phyloP scores from a whole-genome alignment of 2,797 vertebrate genomes.

The Potorous gilbertii region DNA sequence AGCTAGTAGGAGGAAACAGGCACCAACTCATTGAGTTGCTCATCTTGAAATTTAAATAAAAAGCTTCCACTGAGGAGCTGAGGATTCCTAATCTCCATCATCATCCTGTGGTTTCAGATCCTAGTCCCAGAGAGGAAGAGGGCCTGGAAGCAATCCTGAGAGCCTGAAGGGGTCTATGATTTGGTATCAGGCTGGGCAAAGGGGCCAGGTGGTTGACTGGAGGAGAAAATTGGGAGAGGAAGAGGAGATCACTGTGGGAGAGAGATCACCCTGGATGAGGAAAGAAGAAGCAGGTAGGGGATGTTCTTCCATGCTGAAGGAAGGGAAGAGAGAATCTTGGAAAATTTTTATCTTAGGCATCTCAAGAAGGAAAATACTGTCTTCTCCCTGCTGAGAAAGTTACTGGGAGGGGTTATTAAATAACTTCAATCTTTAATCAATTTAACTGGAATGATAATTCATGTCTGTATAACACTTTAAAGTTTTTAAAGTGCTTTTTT shows the following conservation, averaged over 20 bases:
- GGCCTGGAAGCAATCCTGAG: too few species aligned
- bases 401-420: too few species aligned
- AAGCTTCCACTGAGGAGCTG: neutral
- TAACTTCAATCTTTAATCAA: too few species aligned
- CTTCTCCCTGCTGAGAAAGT: too few species aligned
- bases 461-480: too few species aligned
- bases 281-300: neutral
- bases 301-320: neutral
- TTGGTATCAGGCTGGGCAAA: too few species aligned
- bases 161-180: too few species aligned
- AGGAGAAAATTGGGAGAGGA: neutral
- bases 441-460: too few species aligned
- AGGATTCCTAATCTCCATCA: neutral
- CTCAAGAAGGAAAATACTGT: too few species aligned
- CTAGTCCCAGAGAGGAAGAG: neutral
- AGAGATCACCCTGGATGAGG: neutral
- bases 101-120: neutral
- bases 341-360: too few species aligned
- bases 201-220: neutral
- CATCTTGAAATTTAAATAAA: neutral
- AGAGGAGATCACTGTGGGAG: neutral
- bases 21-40: neutral
- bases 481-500: too few species aligned
- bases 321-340: too few species aligned
- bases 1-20: neutral